phyloP scores from a whole-genome alignment of 92 coral and sea anemone genomes.

The Epizoanthus stellaris region DNA sequence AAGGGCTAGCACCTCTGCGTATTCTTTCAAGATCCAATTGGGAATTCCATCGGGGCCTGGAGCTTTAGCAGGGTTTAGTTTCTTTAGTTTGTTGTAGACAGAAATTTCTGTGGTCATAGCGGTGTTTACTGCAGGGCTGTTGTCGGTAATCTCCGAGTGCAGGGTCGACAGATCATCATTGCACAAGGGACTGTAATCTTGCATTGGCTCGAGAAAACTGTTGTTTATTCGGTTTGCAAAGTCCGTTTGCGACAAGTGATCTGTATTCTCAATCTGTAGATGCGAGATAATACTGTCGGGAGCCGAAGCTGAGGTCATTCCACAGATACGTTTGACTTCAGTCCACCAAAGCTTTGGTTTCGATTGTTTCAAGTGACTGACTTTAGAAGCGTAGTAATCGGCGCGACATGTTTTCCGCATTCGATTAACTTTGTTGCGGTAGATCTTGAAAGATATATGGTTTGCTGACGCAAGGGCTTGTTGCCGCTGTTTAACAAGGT shows the following conservation, averaged over 20 bases:
- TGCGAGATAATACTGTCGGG: not conserved
- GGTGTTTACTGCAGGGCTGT: too few species aligned
- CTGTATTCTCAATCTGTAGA: constrained; percentile 8
- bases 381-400: constrained; percentile 6
- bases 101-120: too few species aligned
- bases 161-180: too few species aligned
- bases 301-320: constrained; percentile 19
- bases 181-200: not conserved
- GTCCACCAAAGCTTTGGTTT: constrained; percentile 35
- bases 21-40: too few species aligned
- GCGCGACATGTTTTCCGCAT: constrained; percentile 13
- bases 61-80: too few species aligned
- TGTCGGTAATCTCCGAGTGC: too few species aligned
- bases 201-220: constrained; percentile 12
- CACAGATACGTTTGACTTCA: constrained; percentile 26
- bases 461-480: constrained; percentile 12
- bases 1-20: too few species aligned
- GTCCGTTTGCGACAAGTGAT: constrained; percentile 22
- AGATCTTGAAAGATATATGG: constrained; percentile 1
- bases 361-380: constrained; percentile 1
- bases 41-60: too few species aligned
- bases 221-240: constrained; percentile 13
- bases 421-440: constrained; percentile 33
- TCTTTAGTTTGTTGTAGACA: too few species aligned
- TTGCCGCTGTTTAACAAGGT: constrained; percentile 25